Percentiles rank a stretch among this genome's conserved stretches.
These are phyloP conservation scores for Drosophila hamatofila DNA, from an alignment of 2,888 invertebrate species.

Conservation along the genomic window DNA sequence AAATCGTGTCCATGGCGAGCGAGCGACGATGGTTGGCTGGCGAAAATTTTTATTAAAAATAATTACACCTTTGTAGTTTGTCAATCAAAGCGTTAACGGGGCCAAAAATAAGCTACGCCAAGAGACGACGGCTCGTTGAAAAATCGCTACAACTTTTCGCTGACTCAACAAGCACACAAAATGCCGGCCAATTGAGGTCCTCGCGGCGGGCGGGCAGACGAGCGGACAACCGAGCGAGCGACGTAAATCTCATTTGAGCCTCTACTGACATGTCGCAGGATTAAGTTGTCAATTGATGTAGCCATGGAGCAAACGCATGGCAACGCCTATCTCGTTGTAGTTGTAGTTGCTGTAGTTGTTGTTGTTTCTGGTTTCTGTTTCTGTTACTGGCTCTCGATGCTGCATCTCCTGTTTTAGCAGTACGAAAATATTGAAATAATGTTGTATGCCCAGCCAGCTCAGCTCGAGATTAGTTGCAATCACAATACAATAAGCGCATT, in stretches of 20 bases:
- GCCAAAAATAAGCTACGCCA: constrained; percentile 48
- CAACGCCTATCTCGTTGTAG: constrained; percentile 13
- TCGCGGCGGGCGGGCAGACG: background rate
- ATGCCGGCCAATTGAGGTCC: constrained; percentile 48
- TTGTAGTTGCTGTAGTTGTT: constrained; percentile 6
- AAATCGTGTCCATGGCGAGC: constrained; percentile 43
- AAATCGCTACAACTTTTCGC: constrained; percentile 71
- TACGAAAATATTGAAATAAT: constrained; percentile 78
- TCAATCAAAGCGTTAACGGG: constrained; percentile 71
- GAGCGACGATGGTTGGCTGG: constrained; percentile 55
- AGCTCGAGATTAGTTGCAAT: constrained; percentile 71
- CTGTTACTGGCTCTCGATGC: constrained; percentile 9
- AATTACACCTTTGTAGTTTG: constrained; percentile 80
- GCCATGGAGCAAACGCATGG: constrained; percentile 31
- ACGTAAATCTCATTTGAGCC: constrained; percentile 82
- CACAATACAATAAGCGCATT: constrained; percentile 73
- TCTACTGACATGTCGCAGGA: constrained; percentile 80
- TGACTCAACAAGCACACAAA: constrained; percentile 69
- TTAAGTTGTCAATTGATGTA: constrained; percentile 79
- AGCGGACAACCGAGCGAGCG: constrained; percentile 15
- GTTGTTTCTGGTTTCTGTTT: background rate
- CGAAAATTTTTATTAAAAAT: constrained; percentile 72
- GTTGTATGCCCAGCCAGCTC: constrained; percentile 38
- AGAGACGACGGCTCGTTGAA: constrained; percentile 52
- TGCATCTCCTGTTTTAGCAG: constrained; percentile 54